These are phyloP conservation scores for Mesopsocus fuscifrons DNA, from an alignment of 2,888 invertebrate genomes.

Conservation along the genomic window DNA sequence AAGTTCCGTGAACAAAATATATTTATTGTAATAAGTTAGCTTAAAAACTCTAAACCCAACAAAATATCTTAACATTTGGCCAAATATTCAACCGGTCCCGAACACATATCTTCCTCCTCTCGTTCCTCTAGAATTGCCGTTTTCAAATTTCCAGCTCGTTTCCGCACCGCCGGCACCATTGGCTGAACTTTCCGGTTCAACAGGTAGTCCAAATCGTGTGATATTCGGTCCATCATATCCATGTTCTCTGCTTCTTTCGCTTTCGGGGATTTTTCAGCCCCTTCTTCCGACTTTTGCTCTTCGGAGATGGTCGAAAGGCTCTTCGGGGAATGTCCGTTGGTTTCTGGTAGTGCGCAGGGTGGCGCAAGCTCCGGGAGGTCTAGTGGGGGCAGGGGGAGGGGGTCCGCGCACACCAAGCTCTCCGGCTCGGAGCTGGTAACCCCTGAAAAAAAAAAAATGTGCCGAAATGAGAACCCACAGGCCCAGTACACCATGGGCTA, in stretches of 20 bases:
- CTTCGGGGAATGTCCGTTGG: no score
- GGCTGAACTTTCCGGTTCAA: slow-evolving; percentile 35
- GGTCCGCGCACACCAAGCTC: no score
- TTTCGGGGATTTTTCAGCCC: slow-evolving; percentile 18
- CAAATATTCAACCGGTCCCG: slow-evolving; percentile 1
- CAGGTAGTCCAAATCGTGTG: slow-evolving; percentile 63
- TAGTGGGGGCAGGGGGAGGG: no score
- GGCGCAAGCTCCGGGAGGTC: no score
- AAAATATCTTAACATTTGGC: slow-evolving; percentile 4
- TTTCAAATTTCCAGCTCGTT: not conserved
- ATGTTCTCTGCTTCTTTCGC: slow-evolving; percentile 16
- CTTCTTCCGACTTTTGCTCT: no score
- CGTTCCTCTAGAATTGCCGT: not conserved
- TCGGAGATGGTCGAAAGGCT: no score
- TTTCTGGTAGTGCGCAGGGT: no score
- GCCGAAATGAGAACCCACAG: no score
- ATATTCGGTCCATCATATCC: slow-evolving; percentile 59
- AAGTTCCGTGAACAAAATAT: slow-evolving; percentile 4
- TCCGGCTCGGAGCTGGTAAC: no score
- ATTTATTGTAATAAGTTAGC: no score
- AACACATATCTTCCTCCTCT: not conserved
- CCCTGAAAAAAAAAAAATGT: no score
- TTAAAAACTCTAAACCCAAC: not conserved
- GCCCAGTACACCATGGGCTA: no score
- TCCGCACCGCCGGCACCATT: not conserved